phyloP scores from a whole-genome alignment of 2,888 invertebrate genomes.

The Polietes domitor region DNA sequence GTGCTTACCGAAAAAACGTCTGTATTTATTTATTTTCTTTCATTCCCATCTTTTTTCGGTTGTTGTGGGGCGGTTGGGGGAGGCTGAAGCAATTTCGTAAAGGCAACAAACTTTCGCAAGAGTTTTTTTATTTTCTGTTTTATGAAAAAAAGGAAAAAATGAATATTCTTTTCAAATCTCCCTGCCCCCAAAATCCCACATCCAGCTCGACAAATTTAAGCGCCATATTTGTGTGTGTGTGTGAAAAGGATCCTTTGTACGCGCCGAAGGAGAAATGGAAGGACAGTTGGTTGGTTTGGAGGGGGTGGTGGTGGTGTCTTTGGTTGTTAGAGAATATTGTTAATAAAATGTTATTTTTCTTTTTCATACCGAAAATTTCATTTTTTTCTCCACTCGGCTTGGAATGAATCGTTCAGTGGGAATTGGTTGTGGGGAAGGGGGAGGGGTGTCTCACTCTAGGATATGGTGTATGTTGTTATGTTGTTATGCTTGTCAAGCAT shows the following conservation, averaged over 20 bases:
- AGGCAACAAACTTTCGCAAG: slow-evolving; percentile 58
- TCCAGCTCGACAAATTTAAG: slow-evolving; percentile 19
- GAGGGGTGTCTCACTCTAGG: not conserved
- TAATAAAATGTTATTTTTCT: slow-evolving; percentile 63
- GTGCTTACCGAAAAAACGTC: slow-evolving; percentile 58
- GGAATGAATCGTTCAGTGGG: not conserved
- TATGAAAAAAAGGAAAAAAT: slow-evolving; percentile 54
- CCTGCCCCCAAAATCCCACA: slow-evolving; percentile 10
- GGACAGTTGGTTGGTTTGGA: not conserved
- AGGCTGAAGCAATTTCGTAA: slow-evolving; percentile 63
- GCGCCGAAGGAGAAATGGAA: not conserved
- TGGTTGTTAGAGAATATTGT: slow-evolving; percentile 65
- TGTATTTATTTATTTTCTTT: slow-evolving; percentile 52
- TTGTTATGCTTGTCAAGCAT: slow-evolving; percentile 78
- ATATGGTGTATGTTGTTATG: slow-evolving; percentile 57
- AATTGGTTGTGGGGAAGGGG: not conserved
- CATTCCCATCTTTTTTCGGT: slow-evolving; percentile 24
- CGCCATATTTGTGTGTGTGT: slow-evolving; percentile 60
- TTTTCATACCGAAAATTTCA: slow-evolving; percentile 48
- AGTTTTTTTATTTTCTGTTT: slow-evolving; percentile 51
- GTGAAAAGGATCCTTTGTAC: slow-evolving; percentile 47
- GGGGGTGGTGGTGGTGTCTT: slow-evolving; percentile 16
- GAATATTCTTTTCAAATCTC: slow-evolving; percentile 44
- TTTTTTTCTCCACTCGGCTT: slow-evolving; percentile 18
- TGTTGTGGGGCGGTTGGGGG: too few relatives aligned